phyloP scores from a whole-genome alignment of 2,113 vertebrate species.

The Hemiprocne comata region DNA sequence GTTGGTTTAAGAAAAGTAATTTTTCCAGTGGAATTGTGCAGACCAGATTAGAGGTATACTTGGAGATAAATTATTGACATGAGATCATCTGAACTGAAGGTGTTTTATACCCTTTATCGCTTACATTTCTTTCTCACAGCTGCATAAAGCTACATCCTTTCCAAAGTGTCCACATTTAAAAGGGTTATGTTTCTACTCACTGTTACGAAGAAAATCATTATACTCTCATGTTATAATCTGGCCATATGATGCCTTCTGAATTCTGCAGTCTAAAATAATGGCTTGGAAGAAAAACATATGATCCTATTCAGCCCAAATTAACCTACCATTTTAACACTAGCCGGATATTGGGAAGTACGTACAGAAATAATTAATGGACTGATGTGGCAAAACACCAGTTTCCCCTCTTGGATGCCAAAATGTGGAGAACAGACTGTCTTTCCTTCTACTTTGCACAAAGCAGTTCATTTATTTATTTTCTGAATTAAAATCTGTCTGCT shows the following conservation, averaged over 20 bases:
- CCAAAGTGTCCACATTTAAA: not conserved
- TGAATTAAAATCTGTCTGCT: not conserved
- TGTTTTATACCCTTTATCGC: not conserved
- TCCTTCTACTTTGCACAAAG: not conserved
- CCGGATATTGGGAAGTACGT: not conserved
- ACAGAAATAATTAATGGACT: not conserved
- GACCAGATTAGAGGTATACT: not conserved
- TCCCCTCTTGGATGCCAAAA: not conserved
- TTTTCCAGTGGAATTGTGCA: not conserved
- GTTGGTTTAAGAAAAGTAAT: not conserved
- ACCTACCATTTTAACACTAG: not conserved
- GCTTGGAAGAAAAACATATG: not conserved
- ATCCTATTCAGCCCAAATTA: not conserved
- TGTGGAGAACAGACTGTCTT: not conserved
- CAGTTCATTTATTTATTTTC: not conserved
- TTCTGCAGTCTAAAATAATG: not conserved
- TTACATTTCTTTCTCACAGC: not conserved
- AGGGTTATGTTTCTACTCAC: not conserved
- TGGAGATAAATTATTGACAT: not conserved
- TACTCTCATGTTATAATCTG: not conserved
- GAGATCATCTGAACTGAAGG: not conserved
- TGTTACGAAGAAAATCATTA: not conserved
- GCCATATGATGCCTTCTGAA: not conserved
- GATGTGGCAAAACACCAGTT: not conserved
- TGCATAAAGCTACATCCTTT: not conserved